Base-by-base conservation (phyloP, 37 sponge, comb jelly and placozoan genomes). In the Chondrosia reniformis region DNA sequence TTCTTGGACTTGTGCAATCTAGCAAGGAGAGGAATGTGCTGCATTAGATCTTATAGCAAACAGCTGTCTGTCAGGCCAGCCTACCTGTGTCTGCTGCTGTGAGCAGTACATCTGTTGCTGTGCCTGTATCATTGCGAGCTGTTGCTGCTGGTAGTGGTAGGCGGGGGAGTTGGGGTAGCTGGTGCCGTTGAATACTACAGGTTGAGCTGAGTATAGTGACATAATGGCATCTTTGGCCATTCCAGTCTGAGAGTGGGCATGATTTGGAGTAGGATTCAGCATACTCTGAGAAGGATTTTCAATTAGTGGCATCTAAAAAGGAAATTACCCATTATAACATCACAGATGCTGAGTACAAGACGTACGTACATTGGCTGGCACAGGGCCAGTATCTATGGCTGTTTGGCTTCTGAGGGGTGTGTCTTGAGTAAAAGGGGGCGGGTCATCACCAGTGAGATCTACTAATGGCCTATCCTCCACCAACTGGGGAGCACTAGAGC, bases 221-320 rank as follows among this genome's bases (percentile, higher is more conserved):
- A 89, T 73, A 44, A 89, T 89, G 69, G 82, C 77, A 49, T 81
- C 86, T 56, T 85, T 89, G 12, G 69, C 79, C 13, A 49, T 55
- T 8, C 33, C 40, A 15, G 62, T 37, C 78, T 59, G 78, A 22
- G 72, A 40, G 2, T 1, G 17, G 49, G 9, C 37, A 36, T 22
- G 69, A 21, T 38, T 67, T 7, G 41, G n/a, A n/a, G n/a, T n/a
- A n/a, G n/a, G n/a, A n/a, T n/a, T n/a, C n/a, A n/a, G n/a, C n/a
- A n/a, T n/a, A n/a, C n/a, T n/a, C n/a, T n/a, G n/a, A n/a, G n/a
- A n/a, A n/a, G n/a, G n/a, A n/a, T n/a, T n/a, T n/a, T n/a, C n/a
- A n/a, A n/a, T n/a, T n/a, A n/a, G n/a, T n/a, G n/a, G n/a, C n/a
- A n/a, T n/a, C n/a, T n/a, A n/a, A n/a, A n/a, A n/a, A n/a, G n/a